These are phyloP conservation scores for Pseudomyrmex concolor DNA, from an alignment of 1,140 invertebrate species.

Conservation along the genomic window DNA sequence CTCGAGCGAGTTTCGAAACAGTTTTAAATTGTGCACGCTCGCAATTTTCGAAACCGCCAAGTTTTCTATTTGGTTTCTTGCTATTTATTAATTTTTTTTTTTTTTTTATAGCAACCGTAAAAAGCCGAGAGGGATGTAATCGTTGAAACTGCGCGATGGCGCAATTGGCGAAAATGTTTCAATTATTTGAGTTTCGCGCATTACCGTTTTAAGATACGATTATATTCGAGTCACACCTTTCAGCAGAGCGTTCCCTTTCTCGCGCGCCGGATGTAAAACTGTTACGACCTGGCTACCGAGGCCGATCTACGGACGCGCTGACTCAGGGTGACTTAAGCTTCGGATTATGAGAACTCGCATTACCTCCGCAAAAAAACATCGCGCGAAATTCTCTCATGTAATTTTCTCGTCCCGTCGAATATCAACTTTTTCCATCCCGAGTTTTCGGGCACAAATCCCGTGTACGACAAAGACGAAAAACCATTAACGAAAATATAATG, in stretches of 20 bases:
- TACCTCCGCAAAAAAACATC: slow-evolving; percentile 42
- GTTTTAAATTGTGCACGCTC: too few relatives aligned
- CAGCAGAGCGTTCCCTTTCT: background rate
- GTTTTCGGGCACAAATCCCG: slow-evolving; percentile 10
- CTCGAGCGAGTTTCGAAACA: too few relatives aligned
- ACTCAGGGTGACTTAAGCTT: slow-evolving; percentile 66
- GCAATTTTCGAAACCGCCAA: too few relatives aligned
- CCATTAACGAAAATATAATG: too few relatives aligned
- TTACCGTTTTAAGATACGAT: background rate
- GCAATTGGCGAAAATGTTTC: too few relatives aligned
- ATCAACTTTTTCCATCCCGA: background rate
- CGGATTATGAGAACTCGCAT: slow-evolving; percentile 69
- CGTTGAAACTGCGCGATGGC: too few relatives aligned
- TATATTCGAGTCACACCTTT: background rate
- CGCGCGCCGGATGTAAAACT: slow-evolving; percentile 56
- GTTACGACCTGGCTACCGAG: slow-evolving; percentile 11
- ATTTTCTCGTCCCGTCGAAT: slow-evolving; percentile 24
- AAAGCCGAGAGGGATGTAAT: too few relatives aligned
- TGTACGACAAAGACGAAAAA: too few relatives aligned
- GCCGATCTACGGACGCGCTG: slow-evolving; percentile 44
- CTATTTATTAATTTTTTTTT: too few relatives aligned
- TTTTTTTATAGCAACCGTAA: too few relatives aligned
- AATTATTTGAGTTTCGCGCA: too few relatives aligned
- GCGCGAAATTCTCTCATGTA: slow-evolving; percentile 54
- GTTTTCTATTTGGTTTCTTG: too few relatives aligned